Evolutionary conservation across 2,113 vertebrate genomes (phyloP).

Genomic region (Marmota flaviventris): DNA sequence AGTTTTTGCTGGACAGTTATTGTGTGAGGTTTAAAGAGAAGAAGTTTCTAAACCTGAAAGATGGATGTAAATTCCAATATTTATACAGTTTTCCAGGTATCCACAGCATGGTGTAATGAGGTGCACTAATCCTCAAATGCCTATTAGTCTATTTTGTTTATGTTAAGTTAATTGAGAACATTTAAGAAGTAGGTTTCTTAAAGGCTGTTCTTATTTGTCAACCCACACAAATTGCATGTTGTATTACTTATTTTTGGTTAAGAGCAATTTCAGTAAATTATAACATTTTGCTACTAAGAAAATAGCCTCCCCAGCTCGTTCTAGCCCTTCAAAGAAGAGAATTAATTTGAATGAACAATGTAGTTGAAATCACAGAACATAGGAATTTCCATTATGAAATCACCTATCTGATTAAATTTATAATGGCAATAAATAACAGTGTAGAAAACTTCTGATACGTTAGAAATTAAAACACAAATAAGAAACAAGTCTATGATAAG

Average conservation of each 20-base stretch:
- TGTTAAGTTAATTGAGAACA: conserved; percentile 71
- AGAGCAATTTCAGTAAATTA: conserved; percentile 76
- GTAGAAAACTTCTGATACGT: neutral
- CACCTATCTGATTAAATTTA: conserved; percentile 66
- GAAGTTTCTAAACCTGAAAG: conserved; percentile 27
- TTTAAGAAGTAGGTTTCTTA: conserved; percentile 69
- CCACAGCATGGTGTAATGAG: neutral
- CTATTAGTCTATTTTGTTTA: conserved; percentile 35
- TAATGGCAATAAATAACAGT: conserved; percentile 68
- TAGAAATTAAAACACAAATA: conserved; percentile 53
- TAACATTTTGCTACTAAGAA: conserved; percentile 65
- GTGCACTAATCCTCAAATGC: conserved; percentile 59
- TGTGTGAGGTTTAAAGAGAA: conserved; percentile 40
- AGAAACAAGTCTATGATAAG: neutral
- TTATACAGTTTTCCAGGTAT: neutral
- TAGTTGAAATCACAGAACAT: neutral
- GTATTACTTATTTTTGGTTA: conserved; percentile 69
- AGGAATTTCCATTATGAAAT: conserved; percentile 75
- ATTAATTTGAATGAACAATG: conserved; percentile 69
- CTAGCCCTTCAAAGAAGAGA: conserved; percentile 53
- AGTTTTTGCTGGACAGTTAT: neutral
- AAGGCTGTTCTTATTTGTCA: conserved; percentile 77
- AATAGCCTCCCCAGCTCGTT: conserved; percentile 30
- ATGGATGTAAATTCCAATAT: neutral
- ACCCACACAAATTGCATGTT: conserved; percentile 75